A percentile compares a stretch with the other conserved stretches of the same genome.
Conservation (phyloP, 2,113 vertebrate species). For the Zootoca vivipara region DNA sequence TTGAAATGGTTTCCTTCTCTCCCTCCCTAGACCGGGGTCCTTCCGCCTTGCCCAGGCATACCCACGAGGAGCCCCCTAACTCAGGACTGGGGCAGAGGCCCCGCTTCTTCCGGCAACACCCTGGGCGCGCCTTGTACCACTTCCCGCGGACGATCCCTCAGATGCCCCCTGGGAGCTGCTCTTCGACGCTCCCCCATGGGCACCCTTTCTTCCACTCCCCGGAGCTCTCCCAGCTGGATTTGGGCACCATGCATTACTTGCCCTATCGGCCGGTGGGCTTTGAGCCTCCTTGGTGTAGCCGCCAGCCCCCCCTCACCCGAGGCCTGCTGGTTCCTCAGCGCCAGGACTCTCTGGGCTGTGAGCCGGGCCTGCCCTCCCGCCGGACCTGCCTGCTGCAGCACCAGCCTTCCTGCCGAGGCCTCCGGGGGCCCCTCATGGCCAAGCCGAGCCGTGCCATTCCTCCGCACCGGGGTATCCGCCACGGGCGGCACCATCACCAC, state of each 20-base stretch:
- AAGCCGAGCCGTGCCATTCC: slow-evolving; percentile 57
- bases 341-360: slow-evolving; percentile 56
- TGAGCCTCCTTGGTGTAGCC: slow-evolving; percentile 67
- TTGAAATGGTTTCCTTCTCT: slow-evolving; percentile 34
- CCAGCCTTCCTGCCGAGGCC: slow-evolving; percentile 70
- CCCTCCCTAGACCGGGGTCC: slow-evolving; percentile 70
- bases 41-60: slow-evolving; percentile 38
- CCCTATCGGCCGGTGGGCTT: slow-evolving; percentile 73
- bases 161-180: slow-evolving; percentile 77
- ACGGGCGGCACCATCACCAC: slow-evolving; percentile 74
- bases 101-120: slow-evolving; percentile 84
- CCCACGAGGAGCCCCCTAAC: slow-evolving; percentile 60
- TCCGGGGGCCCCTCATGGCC: slow-evolving; percentile 66
- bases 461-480: slow-evolving; percentile 49
- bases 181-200: slow-evolving; percentile 74
- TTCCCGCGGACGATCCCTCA: slow-evolving; percentile 71
- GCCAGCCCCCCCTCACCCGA: slow-evolving; percentile 65
- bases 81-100: slow-evolving; percentile 83
- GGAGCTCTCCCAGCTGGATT: slow-evolving; percentile 75
- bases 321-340: slow-evolving; percentile 72
- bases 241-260: slow-evolving; percentile 79
- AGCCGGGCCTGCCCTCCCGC: slow-evolving; percentile 58
- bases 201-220: slow-evolving; percentile 82
- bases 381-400: slow-evolving; percentile 77
- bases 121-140: slow-evolving; percentile 82